Evolutionary conservation across 2,797 vertebrate species (phyloP).

Genomic region (Argyrosomus regius): DNA sequence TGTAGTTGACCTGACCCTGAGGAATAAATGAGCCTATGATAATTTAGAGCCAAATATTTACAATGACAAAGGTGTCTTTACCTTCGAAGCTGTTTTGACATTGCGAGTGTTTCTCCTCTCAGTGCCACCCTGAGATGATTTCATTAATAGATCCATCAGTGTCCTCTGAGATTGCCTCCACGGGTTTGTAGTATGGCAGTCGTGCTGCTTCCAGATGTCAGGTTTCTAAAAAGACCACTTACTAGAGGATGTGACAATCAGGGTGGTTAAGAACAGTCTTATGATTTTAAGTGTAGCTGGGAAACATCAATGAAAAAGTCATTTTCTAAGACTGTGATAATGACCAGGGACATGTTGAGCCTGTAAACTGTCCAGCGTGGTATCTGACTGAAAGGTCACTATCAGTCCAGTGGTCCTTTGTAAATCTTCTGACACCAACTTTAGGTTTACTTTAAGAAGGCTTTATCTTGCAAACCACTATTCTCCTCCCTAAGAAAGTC

Average conservation of each 20-base stretch:
- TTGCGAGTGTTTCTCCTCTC: slow-evolving; percentile 16
- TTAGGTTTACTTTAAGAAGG: background rate
- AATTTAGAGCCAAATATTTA: slow-evolving; percentile 31
- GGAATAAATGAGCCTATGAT: background rate
- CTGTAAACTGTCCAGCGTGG: background rate
- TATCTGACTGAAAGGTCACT: background rate
- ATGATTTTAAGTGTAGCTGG: background rate
- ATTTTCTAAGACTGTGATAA: background rate
- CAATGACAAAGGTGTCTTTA: slow-evolving; percentile 8
- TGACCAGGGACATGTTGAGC: background rate
- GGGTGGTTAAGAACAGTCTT: background rate
- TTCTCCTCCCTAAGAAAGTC: no score
- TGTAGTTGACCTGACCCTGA: background rate
- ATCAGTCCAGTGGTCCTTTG: background rate
- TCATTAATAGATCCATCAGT: slow-evolving; percentile 39
- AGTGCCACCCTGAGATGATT: background rate
- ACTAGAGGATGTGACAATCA: background rate
- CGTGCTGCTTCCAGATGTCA: background rate
- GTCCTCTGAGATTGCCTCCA: slow-evolving; percentile 18
- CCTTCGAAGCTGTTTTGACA: slow-evolving; percentile 9
- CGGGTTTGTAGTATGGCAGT: slow-evolving; percentile 1
- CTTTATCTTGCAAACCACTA: background rate
- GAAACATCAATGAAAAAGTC: background rate
- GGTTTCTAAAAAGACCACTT: background rate
- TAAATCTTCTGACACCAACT: background rate